A percentile compares a stretch with the other conserved stretches of the same genome.
Evolutionary conservation across 2,113 vertebrate species (phyloP).

Genomic region (Gulo gulo): DNA sequence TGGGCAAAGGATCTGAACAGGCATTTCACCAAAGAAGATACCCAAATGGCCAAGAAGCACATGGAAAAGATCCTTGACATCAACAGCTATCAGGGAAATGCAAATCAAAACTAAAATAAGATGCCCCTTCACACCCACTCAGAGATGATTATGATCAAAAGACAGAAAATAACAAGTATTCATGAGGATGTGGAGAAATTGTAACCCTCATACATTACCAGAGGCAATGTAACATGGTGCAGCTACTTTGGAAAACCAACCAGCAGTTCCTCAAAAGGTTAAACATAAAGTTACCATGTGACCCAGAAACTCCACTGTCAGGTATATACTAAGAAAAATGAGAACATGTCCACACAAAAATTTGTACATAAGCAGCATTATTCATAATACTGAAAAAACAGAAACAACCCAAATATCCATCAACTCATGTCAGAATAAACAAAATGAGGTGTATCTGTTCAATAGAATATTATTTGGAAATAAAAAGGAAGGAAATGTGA

Average conservation of each 20-base stretch:
- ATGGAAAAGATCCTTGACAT: background rate
- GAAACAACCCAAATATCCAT: background rate
- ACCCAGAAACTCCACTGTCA: background rate
- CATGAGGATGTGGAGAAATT: background rate
- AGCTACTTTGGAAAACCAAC: background rate
- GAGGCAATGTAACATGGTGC: background rate
- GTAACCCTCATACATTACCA: background rate
- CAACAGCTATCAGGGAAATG: background rate
- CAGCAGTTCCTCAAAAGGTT: background rate
- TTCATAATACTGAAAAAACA: background rate
- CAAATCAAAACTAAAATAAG: background rate
- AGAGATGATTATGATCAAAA: background rate
- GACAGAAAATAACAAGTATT: background rate
- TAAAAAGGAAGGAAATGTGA: background rate
- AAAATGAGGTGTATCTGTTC: background rate
- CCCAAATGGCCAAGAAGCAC: background rate
- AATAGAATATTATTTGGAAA: background rate
- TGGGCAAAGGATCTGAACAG: background rate
- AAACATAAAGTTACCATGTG: background rate
- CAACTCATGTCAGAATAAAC: background rate
- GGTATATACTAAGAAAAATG: background rate
- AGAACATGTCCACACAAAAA: background rate
- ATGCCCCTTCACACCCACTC: background rate
- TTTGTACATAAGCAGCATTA: background rate
- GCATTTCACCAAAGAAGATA: background rate